Evolutionary conservation across 53 echinoderm and acorn worm species (phyloP).

Genomic region (Hippasteria phrygiana): DNA sequence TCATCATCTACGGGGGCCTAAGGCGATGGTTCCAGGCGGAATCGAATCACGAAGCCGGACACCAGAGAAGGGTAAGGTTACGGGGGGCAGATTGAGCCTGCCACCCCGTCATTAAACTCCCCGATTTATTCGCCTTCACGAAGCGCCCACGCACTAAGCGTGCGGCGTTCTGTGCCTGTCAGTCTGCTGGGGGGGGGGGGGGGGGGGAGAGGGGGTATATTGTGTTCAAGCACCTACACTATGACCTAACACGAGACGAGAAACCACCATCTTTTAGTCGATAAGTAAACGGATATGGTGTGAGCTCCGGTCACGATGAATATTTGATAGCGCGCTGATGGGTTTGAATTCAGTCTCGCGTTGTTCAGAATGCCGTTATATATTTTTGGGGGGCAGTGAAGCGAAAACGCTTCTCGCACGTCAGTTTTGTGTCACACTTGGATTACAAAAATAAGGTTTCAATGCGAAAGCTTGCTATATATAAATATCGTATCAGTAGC

Average conservation of each 20-base stretch:
- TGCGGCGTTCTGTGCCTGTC: background rate
- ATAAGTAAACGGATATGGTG: constrained; percentile 5
- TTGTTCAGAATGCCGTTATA: background rate
- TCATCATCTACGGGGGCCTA: background rate
- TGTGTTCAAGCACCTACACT: too few relatives aligned
- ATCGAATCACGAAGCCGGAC: constrained; percentile 21
- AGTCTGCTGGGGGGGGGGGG: too few relatives aligned
- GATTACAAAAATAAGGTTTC: too few relatives aligned
- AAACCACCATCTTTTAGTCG: background rate
- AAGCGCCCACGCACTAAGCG: constrained; percentile 12
- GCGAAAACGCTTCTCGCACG: background rate
- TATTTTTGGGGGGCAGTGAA: too few relatives aligned
- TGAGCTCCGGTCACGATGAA: background rate
- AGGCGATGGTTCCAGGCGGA: background rate
- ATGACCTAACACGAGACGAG: background rate
- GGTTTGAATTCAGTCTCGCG: background rate
- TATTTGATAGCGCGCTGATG: background rate
- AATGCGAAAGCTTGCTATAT: too few relatives aligned
- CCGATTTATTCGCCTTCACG: constrained; percentile 42
- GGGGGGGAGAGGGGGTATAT: too few relatives aligned
- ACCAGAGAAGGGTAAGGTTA: background rate
- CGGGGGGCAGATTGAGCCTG: constrained; percentile 4
- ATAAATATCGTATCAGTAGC: too few relatives aligned
- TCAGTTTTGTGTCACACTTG: too few relatives aligned
- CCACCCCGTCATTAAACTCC: constrained; percentile 21